Evolutionary conservation across 2,888 invertebrate genomes (phyloP), one percentile per base, ranked within the genome.

Genomic region (Hirtodrosophila alboralis): DNA sequence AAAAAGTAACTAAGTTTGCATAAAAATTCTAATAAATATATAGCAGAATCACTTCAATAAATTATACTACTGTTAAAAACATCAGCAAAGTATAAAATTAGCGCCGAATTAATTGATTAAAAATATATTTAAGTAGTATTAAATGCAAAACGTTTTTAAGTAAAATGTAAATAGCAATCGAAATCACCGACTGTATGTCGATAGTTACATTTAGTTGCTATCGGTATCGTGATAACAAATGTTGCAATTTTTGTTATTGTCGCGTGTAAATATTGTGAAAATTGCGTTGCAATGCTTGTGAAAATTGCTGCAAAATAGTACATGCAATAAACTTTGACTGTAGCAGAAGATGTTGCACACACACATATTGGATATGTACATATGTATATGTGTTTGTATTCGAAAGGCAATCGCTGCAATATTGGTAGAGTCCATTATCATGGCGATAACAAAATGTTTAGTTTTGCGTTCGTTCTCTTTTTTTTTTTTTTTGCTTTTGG

Each of bases 361-460:
- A n/a, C 27, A 9, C 27, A n/a, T 2, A 33, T 33, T 9, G 18
- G 34, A n/a, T n/a, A n/a, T n/a, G n/a, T n/a, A n/a, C n/a, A n/a
- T 48, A 10, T 41, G 37, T 18, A 30, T 18, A 10, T 31, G 9
- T 49, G 38, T 36, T 8, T 44, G 28, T 36, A 41, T 64, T 34
- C 45, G 27, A 40, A 36, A 52, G 30, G 47, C 63, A 73, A 75
- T 73, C 73, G 66, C 56, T 56, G 72, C 58, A 61, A 40, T 38
- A 45, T 60, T 49, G 53, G 56, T n/a, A n/a, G n/a, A n/a, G 75
- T 80, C 81, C 75, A 80, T 80, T 80, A 80, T 81, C 79, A 58
- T 56, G 52, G 76, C 81, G 79, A 80, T 80, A 80, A 80, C 79
- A 81, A 81, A 80, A 80, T 80, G 76, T 80, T 80, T 80, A 81